Evolutionary conservation across 2,113 vertebrate genomes (phyloP), one percentile per base, ranked within the genome.

Genomic region (Istiophorus platypterus): DNA sequence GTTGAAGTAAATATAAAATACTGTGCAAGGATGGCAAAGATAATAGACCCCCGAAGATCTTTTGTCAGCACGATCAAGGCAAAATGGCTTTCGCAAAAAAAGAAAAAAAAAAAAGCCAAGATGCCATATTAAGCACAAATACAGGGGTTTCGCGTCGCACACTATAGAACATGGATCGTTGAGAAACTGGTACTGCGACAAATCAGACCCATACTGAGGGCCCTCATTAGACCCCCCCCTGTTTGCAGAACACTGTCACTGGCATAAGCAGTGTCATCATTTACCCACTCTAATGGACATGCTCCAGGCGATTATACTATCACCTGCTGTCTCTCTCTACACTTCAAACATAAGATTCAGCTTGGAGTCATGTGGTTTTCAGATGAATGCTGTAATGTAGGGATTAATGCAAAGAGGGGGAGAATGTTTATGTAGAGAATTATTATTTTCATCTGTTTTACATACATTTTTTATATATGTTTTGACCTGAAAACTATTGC

Each of bases 281-380:
- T 62, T 61, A 31, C 11, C 41, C 15, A 22, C 54, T 34, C 31
- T 74, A 47, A 81, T 75, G 56, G 45, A 69, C 80, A 49, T 13
- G 47, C 73, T 65, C 5, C 61, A 49, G 65, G 27, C 58, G n/a
- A 47, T 67, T 39, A 13, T 2, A 58, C 51, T 51, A 64, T 69
- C 72, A 74, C 64, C 71, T 69, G 79, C 64, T 56, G 59, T 70
- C 49, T 82, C 59, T 82, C 59, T 39, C 29, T 39, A 14, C 29
- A 39, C 34, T 45, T 42, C 54, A 67, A 69, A 81, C 56, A 24
- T 18, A 7, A 66, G 29, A 31, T 52, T 42, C 37, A 45, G 45
- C 56, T 29, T 12, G 5, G 13, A 51, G 54, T 52, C 13, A 6
- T 67, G 39, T 52, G 37, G 58, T 45, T 79, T 79, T 63, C 47